Evolutionary conservation across 2,888 invertebrate species (phyloP), one percentile per base, ranked within the genome.

Genomic region (Resseliella maxima): DNA sequence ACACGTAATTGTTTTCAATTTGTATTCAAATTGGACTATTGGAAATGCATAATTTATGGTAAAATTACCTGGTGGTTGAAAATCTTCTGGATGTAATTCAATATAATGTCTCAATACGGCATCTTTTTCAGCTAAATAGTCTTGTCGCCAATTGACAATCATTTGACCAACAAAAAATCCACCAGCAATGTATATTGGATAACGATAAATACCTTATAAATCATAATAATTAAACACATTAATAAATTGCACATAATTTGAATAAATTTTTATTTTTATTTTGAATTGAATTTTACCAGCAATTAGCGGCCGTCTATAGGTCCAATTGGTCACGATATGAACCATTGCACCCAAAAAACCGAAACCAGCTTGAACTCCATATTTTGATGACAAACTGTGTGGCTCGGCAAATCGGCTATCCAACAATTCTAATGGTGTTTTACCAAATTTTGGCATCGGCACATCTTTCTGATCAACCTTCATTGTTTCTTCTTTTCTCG

Each of bases 51-150:
- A 36, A 21, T 1, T 81, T 35, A 21, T 21, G 18, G 18, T 27
- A 31, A 54, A n/a, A 5, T 59, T 90, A 95, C 95, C 92, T 89
- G 92, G 93, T 31, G 90, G 89, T 86, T 93, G 92, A 88, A 96
- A 96, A 89, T 96, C 95, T 85, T 96, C 96, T 1, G 95, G 95
- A 90, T 96, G 96, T 87, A 95, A 90, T 89, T 94, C 92, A 87
- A 96, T 90, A 88, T 96, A 96, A 90, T 96, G 94, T 87, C 94
- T 92, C 31, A 93, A 91, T 10, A 95, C 93, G 15, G 95, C 95
- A 91, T 96, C 96, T 88, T 94, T 93, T 88, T 94, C 94, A n/a
- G 94, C 94, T 64, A 92, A 91, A 89, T 93, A 93, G 0, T 91
- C 92, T 64, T 92, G 89, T 36, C 94, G 92, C 87, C 91, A 91